A percentile compares a stretch with the other conserved stretches of the same genome.
These are phyloP conservation scores for Brachyistius frenatus DNA, from an alignment of 2,113 vertebrate species.

Conservation along the genomic window DNA sequence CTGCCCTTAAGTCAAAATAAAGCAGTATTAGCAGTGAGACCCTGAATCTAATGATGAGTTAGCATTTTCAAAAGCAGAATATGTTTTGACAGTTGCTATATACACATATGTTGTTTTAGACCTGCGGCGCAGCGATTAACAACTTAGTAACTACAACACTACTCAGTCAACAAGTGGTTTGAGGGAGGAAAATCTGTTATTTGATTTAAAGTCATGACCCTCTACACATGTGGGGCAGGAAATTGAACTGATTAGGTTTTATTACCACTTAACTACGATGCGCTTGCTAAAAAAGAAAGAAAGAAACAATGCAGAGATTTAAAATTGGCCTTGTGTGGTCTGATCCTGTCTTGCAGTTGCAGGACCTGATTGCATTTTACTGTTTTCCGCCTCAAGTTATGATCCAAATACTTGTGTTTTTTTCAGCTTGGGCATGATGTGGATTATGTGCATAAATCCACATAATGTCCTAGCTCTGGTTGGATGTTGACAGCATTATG, in stretches of 20 bases:
- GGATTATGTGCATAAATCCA: conserved; percentile 39
- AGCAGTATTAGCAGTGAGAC: conserved; percentile 50
- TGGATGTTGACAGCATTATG: conserved; percentile 54
- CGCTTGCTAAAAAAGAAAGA: conserved; percentile 33
- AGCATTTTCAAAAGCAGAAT: conserved; percentile 55
- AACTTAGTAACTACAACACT: conserved; percentile 60
- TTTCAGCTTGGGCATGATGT: not conserved
- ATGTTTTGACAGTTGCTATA: conserved; percentile 80
- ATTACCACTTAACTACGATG: conserved; percentile 47
- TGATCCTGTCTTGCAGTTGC: conserved; percentile 9
- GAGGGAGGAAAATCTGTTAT: conserved; percentile 4
- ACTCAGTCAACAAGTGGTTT: conserved; percentile 66
- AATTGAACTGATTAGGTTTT: conserved; percentile 49
- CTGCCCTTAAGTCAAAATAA: conserved; percentile 58
- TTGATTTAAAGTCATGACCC: conserved; percentile 22
- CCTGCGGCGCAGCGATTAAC: conserved; percentile 53
- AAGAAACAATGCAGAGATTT: conserved; percentile 47
- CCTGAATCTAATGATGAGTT: conserved; percentile 59
- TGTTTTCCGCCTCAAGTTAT: conserved; percentile 39
- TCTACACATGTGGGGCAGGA: conserved; percentile 30
- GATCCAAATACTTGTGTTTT: conserved; percentile 26
- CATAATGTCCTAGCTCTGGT: conserved; percentile 32
- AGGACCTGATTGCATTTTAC: conserved; percentile 17
- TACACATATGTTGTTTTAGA: conserved; percentile 55
- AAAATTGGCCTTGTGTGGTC: conserved; percentile 47